A percentile compares a stretch with the other conserved stretches of the same genome.
Evolutionary conservation across 2,888 invertebrate genomes (phyloP).

Genomic region (Chrysolina americana): DNA sequence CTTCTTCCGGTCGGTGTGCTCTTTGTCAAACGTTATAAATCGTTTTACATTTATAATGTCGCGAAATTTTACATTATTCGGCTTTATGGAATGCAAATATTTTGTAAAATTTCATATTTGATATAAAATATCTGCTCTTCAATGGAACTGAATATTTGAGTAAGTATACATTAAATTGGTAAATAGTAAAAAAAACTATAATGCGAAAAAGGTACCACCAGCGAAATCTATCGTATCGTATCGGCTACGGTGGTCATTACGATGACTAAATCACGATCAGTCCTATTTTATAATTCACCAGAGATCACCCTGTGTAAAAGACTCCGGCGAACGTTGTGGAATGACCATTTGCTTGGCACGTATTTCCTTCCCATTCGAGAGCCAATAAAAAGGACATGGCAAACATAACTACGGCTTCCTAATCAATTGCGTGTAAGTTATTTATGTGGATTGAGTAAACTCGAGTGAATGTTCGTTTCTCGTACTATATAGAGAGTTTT

Average conservation of each 20-base stretch:
- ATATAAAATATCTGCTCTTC: no score
- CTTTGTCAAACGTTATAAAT: background rate
- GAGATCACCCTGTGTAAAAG: background rate
- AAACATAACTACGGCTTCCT: slow-evolving; percentile 10
- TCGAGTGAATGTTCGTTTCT: background rate
- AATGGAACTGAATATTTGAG: no score
- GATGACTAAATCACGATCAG: background rate
- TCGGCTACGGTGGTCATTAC: background rate
- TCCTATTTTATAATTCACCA: background rate
- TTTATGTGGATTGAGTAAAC: slow-evolving; percentile 22
- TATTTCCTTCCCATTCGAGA: slow-evolving; percentile 24
- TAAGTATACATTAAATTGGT: no score
- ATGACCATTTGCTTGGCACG: slow-evolving; percentile 33
- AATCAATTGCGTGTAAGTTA: slow-evolving; percentile 28
- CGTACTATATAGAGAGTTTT: background rate
- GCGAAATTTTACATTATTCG: background rate
- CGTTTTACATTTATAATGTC: background rate
- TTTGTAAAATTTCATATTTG: no score
- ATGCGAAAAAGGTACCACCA: no score
- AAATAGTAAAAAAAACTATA: no score
- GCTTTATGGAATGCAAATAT: background rate
- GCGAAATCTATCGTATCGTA: no score
- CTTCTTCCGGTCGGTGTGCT: background rate
- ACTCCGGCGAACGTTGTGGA: slow-evolving; percentile 4
- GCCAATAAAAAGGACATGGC: slow-evolving; percentile 12